These are phyloP conservation scores for Centroberyx gerrardi DNA, from an alignment of 2,797 vertebrate species.

Conservation along the genomic window DNA sequence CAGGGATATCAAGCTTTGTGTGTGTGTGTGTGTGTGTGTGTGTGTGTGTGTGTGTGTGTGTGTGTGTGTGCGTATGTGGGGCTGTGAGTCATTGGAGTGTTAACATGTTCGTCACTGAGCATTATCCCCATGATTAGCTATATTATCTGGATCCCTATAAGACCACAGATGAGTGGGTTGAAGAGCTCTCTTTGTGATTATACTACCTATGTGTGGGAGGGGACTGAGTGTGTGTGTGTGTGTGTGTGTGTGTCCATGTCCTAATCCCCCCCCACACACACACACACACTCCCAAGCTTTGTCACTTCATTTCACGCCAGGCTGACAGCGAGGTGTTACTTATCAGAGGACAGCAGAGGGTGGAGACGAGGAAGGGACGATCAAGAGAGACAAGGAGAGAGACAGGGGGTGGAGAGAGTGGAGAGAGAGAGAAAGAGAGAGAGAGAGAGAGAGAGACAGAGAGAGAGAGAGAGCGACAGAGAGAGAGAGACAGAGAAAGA, in stretches of 20 bases:
- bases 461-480: background rate
- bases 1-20: constrained; percentile 30
- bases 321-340: constrained; percentile 11
- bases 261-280: constrained; percentile 31
- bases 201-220: constrained; percentile 64
- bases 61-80: constrained; percentile 7
- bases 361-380: background rate
- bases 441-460: background rate
- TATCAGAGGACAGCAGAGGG: constrained; percentile 11
- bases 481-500: background rate
- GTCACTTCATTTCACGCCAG: constrained; percentile 25
- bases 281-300: constrained; percentile 8
- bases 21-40: constrained; percentile 8
- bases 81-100: constrained; percentile 47
- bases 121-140: constrained; percentile 78
- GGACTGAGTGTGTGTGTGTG: constrained; percentile 19
- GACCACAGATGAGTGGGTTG: constrained; percentile 74
- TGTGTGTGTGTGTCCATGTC: constrained; percentile 26
- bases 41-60: constrained; percentile 1
- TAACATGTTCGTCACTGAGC: constrained; percentile 61
- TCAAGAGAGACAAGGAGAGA: background rate
- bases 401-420: background rate
- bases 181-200: constrained; percentile 76
- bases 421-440: background rate
- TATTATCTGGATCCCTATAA: constrained; percentile 72